Conservation (phyloP, 2,113 vertebrate species). For the Monopterus albus region DNA sequence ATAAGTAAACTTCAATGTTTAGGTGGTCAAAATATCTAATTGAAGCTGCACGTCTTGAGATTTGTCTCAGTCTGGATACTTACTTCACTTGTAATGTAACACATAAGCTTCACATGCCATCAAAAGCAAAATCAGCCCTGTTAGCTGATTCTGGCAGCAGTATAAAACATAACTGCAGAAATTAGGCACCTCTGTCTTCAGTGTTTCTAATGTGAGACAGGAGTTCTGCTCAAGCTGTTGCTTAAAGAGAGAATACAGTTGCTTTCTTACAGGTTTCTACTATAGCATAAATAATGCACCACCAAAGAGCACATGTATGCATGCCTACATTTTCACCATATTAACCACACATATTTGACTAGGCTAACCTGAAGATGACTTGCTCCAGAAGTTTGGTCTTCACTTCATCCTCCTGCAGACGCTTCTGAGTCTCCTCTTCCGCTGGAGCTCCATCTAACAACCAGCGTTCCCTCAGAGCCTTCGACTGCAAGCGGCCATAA, state of each 20-base stretch:
- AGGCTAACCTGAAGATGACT: conserved; percentile 88
- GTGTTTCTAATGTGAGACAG: background rate
- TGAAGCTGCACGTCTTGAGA: background rate
- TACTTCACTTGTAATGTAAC: background rate
- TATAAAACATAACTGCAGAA: background rate
- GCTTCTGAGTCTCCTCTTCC: conserved; percentile 89
- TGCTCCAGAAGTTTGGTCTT: conserved; percentile 91
- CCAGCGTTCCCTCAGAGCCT: conserved; percentile 94
- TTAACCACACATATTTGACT: background rate
- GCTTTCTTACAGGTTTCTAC: too few relatives aligned
- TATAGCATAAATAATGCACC: too few relatives aligned
- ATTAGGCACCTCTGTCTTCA: background rate
- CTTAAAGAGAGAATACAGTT: too few relatives aligned
- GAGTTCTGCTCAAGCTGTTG: background rate
- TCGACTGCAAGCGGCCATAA: conserved; percentile 88
- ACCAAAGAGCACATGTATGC: background rate
- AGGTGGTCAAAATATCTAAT: background rate
- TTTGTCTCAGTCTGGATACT: background rate
- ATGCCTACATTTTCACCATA: background rate
- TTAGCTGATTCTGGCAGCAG: too few relatives aligned
- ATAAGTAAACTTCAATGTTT: background rate
- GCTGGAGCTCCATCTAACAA: conserved; percentile 93
- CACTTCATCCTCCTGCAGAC: conserved; percentile 91
- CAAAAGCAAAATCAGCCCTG: background rate
- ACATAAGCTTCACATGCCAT: background rate